Base-by-base conservation (phyloP, 2,797 vertebrate species). In the Chaunax sp. region DNA sequence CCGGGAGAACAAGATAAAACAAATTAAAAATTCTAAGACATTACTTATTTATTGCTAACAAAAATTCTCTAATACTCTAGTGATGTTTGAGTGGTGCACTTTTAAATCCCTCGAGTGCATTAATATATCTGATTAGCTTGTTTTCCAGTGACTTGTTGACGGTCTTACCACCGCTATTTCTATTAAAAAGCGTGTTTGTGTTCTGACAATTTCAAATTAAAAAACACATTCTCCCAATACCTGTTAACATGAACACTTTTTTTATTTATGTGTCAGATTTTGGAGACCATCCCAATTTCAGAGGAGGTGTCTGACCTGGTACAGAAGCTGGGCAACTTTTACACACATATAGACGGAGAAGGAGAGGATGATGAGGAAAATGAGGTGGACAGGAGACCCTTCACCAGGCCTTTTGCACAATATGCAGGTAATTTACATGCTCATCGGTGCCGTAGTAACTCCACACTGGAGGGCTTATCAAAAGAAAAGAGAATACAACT, bases 221-320 rank as follows among this genome's bases (percentile, higher is more conserved):
- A n/a, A 9, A 26, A 0, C 7, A 2, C 26, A 37, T 28, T 26
- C 12, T 14, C 18, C 8, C 7, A 28, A 35, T 15, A 25, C 6
- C 8, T 28, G 11, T 23, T n/a, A n/a, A n/a, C n/a, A n/a, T n/a
- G n/a, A n/a, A n/a, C n/a, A n/a, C n/a, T n/a, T n/a, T n/a, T n/a
- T n/a, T n/a, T 38, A 19, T 15, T 22, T 14, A 6, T 67, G 18
- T 33, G 3, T 43, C 57, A 99, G 98, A 98, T 99, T 87, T 87
- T 99, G 88, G 97, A 99, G 90, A 97, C 94, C 33, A 95, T 99
- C 81, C 97, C 97, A 0, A 84, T 98, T 90, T 97, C 96, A 45
- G 96, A 97, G 11, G 96, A 96, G 85, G 98, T 98, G 72, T 96
- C 95, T 61, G 95, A 98, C 57, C 81, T 99, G 71, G 90, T 98